A percentile compares a stretch with the other conserved stretches of the same genome.
Evolutionary conservation across 2,113 vertebrate genomes (phyloP).

Genomic region (Sialia sialis): DNA sequence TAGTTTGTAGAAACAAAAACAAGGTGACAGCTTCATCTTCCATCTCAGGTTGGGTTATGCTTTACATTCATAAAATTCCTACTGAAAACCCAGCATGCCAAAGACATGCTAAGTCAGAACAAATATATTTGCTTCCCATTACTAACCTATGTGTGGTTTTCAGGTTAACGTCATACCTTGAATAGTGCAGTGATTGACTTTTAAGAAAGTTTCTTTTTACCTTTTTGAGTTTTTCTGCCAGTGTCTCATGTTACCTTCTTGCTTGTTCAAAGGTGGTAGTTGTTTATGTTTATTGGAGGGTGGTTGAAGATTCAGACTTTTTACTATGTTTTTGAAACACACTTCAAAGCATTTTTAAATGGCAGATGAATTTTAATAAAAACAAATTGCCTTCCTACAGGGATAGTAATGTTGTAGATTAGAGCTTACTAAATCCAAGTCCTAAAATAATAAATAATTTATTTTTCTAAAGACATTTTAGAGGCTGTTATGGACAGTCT

Average conservation of each 20-base stretch:
- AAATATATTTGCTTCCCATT: not conserved
- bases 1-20: not conserved
- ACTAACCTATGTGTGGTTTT: not conserved
- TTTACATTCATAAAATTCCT: not conserved
- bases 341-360: constrained; percentile 24
- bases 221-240: not conserved
- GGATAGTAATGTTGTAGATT: not conserved
- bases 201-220: not conserved
- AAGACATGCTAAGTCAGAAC: not conserved
- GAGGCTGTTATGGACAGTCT: not conserved
- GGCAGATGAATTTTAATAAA: not conserved
- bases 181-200: not conserved
- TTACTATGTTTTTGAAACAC: not conserved
- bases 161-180: not conserved
- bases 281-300: not conserved
- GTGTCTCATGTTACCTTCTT: not conserved
- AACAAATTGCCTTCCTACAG: not conserved
- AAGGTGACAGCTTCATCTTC: not conserved
- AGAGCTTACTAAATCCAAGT: not conserved
- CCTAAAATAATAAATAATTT: not conserved
- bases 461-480: not conserved
- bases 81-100: not conserved
- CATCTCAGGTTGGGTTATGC: not conserved
- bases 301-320: not conserved
- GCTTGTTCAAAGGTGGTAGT: not conserved